Evolutionary conservation across 2,888 invertebrate species (phyloP).

Genomic region (Sericinus montela): DNA sequence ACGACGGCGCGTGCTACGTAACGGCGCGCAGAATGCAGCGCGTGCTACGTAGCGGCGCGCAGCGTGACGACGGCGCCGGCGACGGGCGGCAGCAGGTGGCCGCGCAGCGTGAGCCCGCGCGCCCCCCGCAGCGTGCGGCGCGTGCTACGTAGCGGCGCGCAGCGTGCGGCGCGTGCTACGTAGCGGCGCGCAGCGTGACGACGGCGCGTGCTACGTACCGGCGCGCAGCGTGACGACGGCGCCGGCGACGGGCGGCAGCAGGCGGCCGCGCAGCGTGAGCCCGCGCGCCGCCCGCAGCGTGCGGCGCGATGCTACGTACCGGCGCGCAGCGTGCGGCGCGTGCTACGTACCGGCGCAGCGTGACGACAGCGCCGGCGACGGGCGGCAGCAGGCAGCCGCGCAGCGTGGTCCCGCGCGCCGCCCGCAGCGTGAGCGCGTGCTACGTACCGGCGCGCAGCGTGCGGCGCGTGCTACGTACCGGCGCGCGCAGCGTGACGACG

Average conservation of each 20-base stretch:
- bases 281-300: constrained; percentile 56
- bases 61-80: constrained; percentile 86
- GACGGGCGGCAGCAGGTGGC: constrained; percentile 90
- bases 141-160: constrained; percentile 67
- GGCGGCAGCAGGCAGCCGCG: constrained; percentile 83
- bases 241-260: constrained; percentile 76
- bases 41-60: constrained; percentile 32
- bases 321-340: constrained; percentile 93
- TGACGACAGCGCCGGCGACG: constrained; percentile 77
- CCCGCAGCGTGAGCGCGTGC: too few species aligned
- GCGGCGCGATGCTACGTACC: constrained; percentile 39
- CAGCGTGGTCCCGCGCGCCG: constrained; percentile 82
- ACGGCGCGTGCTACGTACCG: too few species aligned
- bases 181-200: too few species aligned
- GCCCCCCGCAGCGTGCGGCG: constrained; percentile 66
- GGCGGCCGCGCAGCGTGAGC: constrained; percentile 80
- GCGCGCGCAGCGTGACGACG: too few species aligned
- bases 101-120: constrained; percentile 80
- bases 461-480: too few species aligned
- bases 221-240: too few species aligned
- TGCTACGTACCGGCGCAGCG: constrained; percentile 80
- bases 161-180: too few species aligned
- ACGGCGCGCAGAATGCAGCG: constrained; percentile 31
- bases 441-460: too few species aligned
- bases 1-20: constrained; percentile 61